A percentile compares a stretch with the other conserved stretches of the same genome.
These are phyloP conservation scores for Anastrepha obliqua DNA, from an alignment of 1,140 invertebrate species.

Conservation along the genomic window DNA sequence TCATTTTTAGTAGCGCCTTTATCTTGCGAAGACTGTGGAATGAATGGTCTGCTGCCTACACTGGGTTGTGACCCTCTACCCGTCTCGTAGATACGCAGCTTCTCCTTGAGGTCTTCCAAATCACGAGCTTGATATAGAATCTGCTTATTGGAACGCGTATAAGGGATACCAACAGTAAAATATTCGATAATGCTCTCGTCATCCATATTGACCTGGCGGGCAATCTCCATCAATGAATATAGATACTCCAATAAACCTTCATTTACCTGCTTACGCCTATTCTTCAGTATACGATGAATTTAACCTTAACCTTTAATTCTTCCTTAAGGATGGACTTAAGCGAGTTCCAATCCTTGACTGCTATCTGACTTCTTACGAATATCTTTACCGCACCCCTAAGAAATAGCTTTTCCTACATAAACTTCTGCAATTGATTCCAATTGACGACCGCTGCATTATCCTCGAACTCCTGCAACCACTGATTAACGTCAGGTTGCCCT, in stretches of 20 bases:
- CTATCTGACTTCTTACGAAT: conserved; percentile 37
- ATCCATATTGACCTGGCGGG: background rate
- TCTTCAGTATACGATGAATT: conserved; percentile 31
- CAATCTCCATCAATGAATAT: conserved; percentile 53
- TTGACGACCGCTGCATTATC: background rate
- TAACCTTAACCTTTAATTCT: background rate
- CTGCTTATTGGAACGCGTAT: conserved; percentile 7
- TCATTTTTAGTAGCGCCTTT: background rate
- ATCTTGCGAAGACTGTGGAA: background rate
- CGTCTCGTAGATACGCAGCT: conserved; percentile 31
- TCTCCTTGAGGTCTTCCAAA: background rate
- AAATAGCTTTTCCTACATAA: conserved; percentile 50
- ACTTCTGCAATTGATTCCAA: conserved; percentile 47
- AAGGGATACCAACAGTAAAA: conserved; percentile 47
- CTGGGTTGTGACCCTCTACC: background rate
- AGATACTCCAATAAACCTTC: conserved; percentile 48
- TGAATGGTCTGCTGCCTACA: too few species aligned
- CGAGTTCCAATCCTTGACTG: background rate
- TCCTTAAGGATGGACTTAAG: background rate
- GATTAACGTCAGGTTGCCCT: conserved; percentile 4
- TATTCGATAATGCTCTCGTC: conserved; percentile 50
- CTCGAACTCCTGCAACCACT: conserved; percentile 41
- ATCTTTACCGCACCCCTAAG: conserved; percentile 43
- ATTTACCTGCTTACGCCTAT: background rate
- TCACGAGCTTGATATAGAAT: background rate